Evolutionary conservation across 2,888 invertebrate genomes (phyloP), one percentile per base, ranked within the genome.

Genomic region (Epistrophe grossulariae): DNA sequence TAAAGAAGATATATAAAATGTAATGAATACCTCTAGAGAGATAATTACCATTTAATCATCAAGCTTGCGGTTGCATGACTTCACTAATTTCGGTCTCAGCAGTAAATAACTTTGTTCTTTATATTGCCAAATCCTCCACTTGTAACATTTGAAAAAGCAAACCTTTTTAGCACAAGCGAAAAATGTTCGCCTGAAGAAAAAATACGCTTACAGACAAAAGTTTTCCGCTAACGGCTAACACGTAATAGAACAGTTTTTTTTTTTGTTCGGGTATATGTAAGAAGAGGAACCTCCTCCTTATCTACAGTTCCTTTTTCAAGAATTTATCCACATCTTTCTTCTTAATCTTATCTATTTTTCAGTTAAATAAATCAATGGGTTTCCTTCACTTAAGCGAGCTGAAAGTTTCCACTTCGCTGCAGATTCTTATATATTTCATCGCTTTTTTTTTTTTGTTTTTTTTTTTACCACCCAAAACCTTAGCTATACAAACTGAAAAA

Each of bases 361-460:
- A 68, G 72, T 77, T 77, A 80, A 80, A 81, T 85, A 81, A 81
- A 85, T 85, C 84, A 72, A 85, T 85, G 72, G 73, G 73, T 73
- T 81, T 62, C 62, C 79, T 68, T 60, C 73, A 77, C 24, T 57
- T 55, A 81, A 85, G 66, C 76, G 71, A 76, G 76, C 76, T 71
- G 70, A 84, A 85, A 85, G 48, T 81, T 85, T 85, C 73, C 77
- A 73, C 81, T 81, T 73, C 81, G 77, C 50, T 85, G 84, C 81
- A 81, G 77, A 81, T 77, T 60, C 72, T 79, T 84, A 52, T 84
- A 52, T 62, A 43, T 38, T 71, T 55, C 24, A 64, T 35, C 11
- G 13, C 17, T 19, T 60, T 31, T 19, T 19, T 50, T 64, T 40
- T 24, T 31, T 15, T 57, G 15, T 31, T n/a, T 38, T 3, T 6